Evolutionary conservation across 2,888 invertebrate genomes (phyloP).

Genomic region (Diplolepis rosae): DNA sequence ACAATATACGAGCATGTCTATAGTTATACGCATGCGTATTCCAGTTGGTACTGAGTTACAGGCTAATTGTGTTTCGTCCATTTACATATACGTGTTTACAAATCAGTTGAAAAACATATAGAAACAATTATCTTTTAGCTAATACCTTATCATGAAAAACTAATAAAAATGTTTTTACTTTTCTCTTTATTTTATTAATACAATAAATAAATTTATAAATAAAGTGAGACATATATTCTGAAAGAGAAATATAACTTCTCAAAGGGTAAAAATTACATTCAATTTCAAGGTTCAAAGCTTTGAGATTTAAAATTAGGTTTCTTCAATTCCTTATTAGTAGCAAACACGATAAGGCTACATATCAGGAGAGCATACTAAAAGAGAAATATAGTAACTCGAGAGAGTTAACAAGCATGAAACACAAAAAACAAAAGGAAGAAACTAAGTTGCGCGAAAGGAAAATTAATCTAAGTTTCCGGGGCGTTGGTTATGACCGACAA

Average conservation of each 20-base stretch:
- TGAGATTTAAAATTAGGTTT: neutral
- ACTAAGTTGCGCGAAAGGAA: neutral
- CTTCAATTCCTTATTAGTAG: conserved; percentile 10
- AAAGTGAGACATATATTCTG: too few relatives aligned
- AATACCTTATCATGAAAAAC: too few relatives aligned
- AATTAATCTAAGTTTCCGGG: conserved; percentile 25
- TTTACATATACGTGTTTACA: too few relatives aligned
- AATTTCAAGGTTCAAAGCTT: conserved; percentile 28
- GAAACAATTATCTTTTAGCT: too few relatives aligned
- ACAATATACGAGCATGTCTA: conserved; percentile 34
- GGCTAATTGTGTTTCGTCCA: too few relatives aligned
- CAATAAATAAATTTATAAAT: too few relatives aligned
- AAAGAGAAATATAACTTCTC: too few relatives aligned
- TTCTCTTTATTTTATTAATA: too few relatives aligned
- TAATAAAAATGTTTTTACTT: too few relatives aligned
- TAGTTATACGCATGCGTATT: neutral
- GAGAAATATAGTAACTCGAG: neutral
- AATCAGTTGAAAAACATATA: too few relatives aligned
- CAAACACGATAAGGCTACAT: conserved; percentile 6
- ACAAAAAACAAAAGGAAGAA: conserved; percentile 5
- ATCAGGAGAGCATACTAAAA: neutral
- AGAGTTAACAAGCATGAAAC: neutral
- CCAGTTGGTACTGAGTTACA: neutral
- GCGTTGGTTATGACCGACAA: conserved; percentile 16
- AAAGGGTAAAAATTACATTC: neutral